These are phyloP conservation scores for Macrosiphum euphorbiae DNA, from an alignment of 2,888 invertebrate species.

Conservation along the genomic window DNA sequence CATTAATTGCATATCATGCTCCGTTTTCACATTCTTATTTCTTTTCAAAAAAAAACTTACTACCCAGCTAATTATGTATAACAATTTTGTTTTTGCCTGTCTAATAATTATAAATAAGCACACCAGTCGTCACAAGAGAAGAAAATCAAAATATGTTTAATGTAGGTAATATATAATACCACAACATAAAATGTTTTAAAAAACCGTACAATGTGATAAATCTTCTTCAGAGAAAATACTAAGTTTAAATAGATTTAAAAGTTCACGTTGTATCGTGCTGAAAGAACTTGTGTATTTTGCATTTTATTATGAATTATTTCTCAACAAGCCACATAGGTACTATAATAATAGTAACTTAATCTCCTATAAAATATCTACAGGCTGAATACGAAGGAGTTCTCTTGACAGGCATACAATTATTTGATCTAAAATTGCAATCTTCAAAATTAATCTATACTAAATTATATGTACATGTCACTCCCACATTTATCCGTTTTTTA, in stretches of 20 bases:
- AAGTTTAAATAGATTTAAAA: not conserved
- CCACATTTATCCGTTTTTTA: not conserved
- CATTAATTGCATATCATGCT: not conserved
- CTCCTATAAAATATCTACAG: not conserved
- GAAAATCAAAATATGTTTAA: not conserved
- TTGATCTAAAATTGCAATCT: constrained; percentile 28
- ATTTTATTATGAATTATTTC: not conserved
- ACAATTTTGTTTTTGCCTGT: not conserved
- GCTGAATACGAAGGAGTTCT: not conserved
- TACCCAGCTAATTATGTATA: not conserved
- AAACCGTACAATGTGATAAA: not conserved
- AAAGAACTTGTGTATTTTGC: not conserved
- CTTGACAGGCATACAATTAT: constrained; percentile 11
- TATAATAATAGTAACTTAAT: not conserved
- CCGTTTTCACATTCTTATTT: not conserved
- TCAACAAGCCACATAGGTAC: not conserved
- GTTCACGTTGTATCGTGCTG: not conserved
- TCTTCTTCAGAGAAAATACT: not conserved
- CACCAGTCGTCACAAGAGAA: not conserved
- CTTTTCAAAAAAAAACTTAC: not conserved
- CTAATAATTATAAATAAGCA: not conserved
- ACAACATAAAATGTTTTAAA: not conserved
- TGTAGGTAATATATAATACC: not conserved
- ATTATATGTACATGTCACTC: not conserved
- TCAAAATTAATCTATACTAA: constrained; percentile 18